Percentiles rank a stretch among this genome's conserved stretches.
Conservation (phyloP, 37 sponge, comb jelly and placozoan genomes). For the Agelas oroides region DNA sequence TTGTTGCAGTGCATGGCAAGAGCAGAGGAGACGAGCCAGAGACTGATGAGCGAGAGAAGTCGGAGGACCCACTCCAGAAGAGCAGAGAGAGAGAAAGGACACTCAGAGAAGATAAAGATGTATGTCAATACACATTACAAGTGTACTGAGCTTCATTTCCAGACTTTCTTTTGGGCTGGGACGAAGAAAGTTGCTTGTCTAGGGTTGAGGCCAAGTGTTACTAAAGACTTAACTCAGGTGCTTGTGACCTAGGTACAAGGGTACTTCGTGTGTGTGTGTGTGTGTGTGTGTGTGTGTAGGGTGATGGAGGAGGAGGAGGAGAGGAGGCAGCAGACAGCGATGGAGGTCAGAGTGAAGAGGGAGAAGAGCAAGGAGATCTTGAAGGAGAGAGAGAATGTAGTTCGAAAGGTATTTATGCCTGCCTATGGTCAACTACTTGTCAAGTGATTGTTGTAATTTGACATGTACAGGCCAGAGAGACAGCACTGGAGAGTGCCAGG, state of each 20-base stretch:
- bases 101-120: background rate
- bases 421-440: background rate
- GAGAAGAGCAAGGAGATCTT: background rate
- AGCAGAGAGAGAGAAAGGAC: slow-evolving; percentile 1
- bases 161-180: no score
- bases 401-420: background rate
- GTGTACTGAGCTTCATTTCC: no score
- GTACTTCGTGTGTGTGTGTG: background rate
- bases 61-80: background rate
- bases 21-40: slow-evolving; percentile 5
- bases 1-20: background rate
- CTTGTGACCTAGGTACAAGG: background rate
- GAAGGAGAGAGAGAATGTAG: slow-evolving; percentile 8
- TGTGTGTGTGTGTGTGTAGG: background rate
- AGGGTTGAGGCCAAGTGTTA: no score
- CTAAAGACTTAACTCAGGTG: no score
- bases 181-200: no score
- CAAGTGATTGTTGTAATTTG: no score
- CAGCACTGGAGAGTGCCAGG: background rate
- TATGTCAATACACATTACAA: no score
- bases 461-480: slow-evolving; percentile 1
- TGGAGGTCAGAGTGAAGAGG: slow-evolving; percentile 12
- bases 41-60: background rate
- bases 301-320: slow-evolving; percentile 14
- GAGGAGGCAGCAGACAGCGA: background rate